Conservation (phyloP, 2,797 vertebrate species). For the Notolepis coatsorum region DNA sequence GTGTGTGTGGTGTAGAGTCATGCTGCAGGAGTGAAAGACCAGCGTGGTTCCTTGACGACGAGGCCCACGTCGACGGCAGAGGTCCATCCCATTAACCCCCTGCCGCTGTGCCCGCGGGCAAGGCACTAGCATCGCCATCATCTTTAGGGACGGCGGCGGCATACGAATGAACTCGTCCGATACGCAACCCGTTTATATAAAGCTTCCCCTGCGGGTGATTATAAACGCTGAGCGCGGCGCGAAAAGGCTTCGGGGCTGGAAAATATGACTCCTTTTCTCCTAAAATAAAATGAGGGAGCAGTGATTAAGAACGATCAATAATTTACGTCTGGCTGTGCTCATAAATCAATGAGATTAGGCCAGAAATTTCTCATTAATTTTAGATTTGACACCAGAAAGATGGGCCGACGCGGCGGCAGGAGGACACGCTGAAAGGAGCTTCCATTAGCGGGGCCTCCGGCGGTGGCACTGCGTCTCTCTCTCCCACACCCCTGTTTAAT, state of each 20-base stretch:
- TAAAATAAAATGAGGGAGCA: constrained; percentile 7
- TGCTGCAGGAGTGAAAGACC: no score
- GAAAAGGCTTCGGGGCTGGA: constrained; percentile 4
- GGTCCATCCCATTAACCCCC: no score
- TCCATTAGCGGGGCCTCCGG: neutral
- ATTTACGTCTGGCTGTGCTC: constrained; percentile 30
- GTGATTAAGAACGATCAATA: constrained; percentile 35
- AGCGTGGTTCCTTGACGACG: no score
- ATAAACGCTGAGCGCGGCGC: no score
- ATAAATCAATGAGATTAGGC: constrained; percentile 29
- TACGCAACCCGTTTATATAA: no score
- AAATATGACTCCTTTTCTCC: neutral
- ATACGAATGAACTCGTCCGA: no score
- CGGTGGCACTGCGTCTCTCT: neutral
- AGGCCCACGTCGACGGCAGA: no score
- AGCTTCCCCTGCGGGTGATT: no score
- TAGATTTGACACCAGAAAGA: constrained; percentile 16
- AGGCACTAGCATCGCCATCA: neutral
- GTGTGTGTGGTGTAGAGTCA: no score
- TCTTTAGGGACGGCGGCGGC: no score
- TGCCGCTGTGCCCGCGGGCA: neutral
- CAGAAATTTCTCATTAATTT: constrained; percentile 9
- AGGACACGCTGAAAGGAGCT: neutral
- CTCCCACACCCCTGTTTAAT: neutral
- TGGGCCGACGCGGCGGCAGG: constrained; percentile 6